Evolutionary conservation across 2,888 invertebrate genomes (phyloP).

Genomic region (Cheilosia variabilis): DNA sequence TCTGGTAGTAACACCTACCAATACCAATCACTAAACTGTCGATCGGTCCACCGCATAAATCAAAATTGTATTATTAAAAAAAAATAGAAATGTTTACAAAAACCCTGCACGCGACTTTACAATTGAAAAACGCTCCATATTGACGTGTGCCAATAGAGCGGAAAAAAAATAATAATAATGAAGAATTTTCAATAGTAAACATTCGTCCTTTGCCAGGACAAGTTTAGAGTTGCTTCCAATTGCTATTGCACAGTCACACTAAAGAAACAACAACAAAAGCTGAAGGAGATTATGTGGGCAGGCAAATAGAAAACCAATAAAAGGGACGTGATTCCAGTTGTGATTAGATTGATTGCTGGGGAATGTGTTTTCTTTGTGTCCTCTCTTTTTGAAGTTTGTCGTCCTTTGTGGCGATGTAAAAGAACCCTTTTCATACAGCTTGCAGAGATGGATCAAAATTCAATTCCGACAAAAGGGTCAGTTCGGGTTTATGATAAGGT

Average conservation of each 20-base stretch:
- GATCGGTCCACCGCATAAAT: constrained; percentile 26
- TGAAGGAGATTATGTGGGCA: constrained; percentile 72
- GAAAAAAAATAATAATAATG: constrained; percentile 34
- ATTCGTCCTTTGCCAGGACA: constrained; percentile 25
- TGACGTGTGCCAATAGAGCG: constrained; percentile 61
- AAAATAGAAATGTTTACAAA: constrained; percentile 16
- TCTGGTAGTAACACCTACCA: not conserved
- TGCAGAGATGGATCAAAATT: constrained; percentile 51
- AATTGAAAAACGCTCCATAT: constrained; percentile 65
- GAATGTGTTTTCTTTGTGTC: constrained; percentile 40
- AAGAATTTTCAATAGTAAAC: constrained; percentile 53
- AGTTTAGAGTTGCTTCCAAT: constrained; percentile 1
- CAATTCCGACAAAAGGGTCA: constrained; percentile 63
- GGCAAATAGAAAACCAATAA: constrained; percentile 75
- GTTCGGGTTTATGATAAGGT: constrained; percentile 68
- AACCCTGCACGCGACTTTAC: constrained; percentile 59
- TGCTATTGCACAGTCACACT: not conserved
- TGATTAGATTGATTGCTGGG: constrained; percentile 73
- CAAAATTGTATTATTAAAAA: constrained; percentile 43
- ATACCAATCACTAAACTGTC: not conserved
- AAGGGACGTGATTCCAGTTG: constrained; percentile 70
- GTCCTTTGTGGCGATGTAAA: constrained; percentile 55
- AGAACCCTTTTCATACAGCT: constrained; percentile 44
- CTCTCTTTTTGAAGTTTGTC: constrained; percentile 26
- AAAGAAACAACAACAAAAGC: constrained; percentile 59